These are phyloP conservation scores for Megaceryle alcyon DNA, from an alignment of 2,797 vertebrate species.

Conservation along the genomic window DNA sequence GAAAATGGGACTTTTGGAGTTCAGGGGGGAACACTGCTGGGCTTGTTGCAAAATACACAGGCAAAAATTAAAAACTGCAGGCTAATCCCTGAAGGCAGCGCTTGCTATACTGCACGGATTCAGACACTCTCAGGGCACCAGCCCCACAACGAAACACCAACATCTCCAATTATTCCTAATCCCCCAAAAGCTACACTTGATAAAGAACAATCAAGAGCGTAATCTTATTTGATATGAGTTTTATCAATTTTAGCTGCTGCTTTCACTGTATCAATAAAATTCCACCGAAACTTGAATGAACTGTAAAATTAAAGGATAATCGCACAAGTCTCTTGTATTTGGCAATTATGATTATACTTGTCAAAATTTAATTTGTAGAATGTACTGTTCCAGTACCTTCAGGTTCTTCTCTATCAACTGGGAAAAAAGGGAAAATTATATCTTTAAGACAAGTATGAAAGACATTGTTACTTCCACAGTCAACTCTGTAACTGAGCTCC, in stretches of 20 bases:
- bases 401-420: slow-evolving; percentile 68
- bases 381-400: slow-evolving; percentile 51
- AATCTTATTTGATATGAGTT: slow-evolving; percentile 70
- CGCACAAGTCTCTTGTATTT: slow-evolving; percentile 63
- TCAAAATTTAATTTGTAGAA: slow-evolving; percentile 74
- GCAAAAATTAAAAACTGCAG: slow-evolving; percentile 69
- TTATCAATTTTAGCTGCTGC: slow-evolving; percentile 68
- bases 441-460: slow-evolving; percentile 79
- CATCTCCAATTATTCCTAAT: slow-evolving; percentile 75
- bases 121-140: slow-evolving; percentile 26
- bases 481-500: slow-evolving; percentile 81
- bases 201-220: slow-evolving; percentile 70
- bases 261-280: slow-evolving; percentile 71
- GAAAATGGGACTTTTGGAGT: slow-evolving; percentile 52
- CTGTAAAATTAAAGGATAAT: slow-evolving; percentile 75
- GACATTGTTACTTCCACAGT: slow-evolving; percentile 79
- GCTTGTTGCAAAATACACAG: slow-evolving; percentile 59
- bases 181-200: slow-evolving; percentile 71
- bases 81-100: slow-evolving; percentile 50
- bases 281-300: slow-evolving; percentile 71
- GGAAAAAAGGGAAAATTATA: slow-evolving; percentile 77
- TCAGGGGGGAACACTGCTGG: slow-evolving; percentile 24
- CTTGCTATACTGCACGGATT: slow-evolving; percentile 9
- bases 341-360: slow-evolving; percentile 71
- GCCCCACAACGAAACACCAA: slow-evolving; percentile 46